phyloP scores from a whole-genome alignment of 2,113 vertebrate genomes.

The Cygnus buccinator region DNA sequence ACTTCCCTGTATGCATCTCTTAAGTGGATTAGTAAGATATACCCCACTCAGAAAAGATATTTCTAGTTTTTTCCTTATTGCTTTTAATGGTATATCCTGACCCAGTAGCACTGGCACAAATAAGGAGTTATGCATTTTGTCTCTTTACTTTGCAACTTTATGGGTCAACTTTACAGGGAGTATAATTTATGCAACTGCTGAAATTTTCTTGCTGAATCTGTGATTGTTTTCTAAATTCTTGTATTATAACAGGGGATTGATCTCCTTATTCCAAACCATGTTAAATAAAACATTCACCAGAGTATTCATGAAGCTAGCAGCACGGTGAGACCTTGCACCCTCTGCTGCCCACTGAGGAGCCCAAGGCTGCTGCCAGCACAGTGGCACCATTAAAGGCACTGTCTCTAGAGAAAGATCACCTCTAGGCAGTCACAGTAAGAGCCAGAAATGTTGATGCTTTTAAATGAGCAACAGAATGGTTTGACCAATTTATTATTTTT shows the following conservation, averaged over 20 bases:
- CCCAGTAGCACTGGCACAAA: neutral
- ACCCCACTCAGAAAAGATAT: neutral
- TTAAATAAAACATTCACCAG: neutral
- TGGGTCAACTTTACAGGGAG: neutral
- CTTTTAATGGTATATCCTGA: fast-evolving
- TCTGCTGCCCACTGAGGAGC: neutral
- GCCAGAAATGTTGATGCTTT: neutral
- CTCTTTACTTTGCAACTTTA: neutral
- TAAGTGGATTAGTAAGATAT: neutral
- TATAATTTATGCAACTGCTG: neutral
- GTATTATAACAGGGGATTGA: neutral
- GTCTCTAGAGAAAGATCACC: neutral
- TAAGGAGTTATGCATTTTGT: neutral
- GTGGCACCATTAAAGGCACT: neutral
- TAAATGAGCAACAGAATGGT: neutral
- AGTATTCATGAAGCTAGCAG: neutral
- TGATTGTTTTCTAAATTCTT: neutral
- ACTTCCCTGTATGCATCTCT: neutral
- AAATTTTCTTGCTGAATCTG: fast-evolving
- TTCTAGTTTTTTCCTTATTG: neutral
- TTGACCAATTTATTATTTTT: neutral
- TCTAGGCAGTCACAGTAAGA: neutral
- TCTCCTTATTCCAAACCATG: neutral
- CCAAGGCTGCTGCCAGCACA: neutral
- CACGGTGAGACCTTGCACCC: neutral